phyloP scores from a whole-genome alignment of 2,888 invertebrate species.

The Aplocera efformata region DNA sequence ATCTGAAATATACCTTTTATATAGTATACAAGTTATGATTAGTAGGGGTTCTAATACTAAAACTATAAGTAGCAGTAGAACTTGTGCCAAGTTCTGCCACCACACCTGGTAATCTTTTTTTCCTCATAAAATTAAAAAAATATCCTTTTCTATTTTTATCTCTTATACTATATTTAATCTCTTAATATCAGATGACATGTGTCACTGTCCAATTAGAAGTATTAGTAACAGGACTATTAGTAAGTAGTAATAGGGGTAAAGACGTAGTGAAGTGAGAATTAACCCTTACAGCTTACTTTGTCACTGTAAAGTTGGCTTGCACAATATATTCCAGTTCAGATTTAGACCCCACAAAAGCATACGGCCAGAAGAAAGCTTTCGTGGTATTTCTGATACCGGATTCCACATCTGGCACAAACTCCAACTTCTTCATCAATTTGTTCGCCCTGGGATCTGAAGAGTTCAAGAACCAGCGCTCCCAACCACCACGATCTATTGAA shows the following conservation, averaged over 20 bases:
- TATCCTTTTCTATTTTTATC: too few relatives aligned
- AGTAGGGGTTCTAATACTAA: too few relatives aligned
- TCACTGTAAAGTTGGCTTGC: constrained; percentile 84
- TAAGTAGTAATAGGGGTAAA: too few relatives aligned
- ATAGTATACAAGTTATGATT: neutral
- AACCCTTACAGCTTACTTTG: constrained; percentile 42
- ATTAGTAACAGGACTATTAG: too few relatives aligned
- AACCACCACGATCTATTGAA: constrained; percentile 84
- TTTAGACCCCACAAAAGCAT: constrained; percentile 87
- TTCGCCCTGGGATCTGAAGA: constrained; percentile 83
- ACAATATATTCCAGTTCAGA: constrained; percentile 87
- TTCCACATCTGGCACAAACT: constrained; percentile 83
- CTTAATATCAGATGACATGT: too few relatives aligned
- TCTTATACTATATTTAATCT: too few relatives aligned
- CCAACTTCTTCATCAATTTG: constrained; percentile 83
- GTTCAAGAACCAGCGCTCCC: constrained; percentile 87
- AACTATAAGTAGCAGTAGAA: too few relatives aligned
- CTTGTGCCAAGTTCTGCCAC: too few relatives aligned
- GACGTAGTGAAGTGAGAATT: too few relatives aligned
- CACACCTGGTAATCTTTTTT: too few relatives aligned
- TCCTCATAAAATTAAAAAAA: too few relatives aligned
- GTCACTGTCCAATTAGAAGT: too few relatives aligned
- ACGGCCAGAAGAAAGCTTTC: constrained; percentile 88
- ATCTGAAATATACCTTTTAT: constrained; percentile 43
- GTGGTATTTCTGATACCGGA: constrained; percentile 87